A percentile compares a stretch with the other conserved stretches of the same genome.
phyloP scores from a whole-genome alignment of 2,797 vertebrate genomes.

The Benthosema pterotum region DNA sequence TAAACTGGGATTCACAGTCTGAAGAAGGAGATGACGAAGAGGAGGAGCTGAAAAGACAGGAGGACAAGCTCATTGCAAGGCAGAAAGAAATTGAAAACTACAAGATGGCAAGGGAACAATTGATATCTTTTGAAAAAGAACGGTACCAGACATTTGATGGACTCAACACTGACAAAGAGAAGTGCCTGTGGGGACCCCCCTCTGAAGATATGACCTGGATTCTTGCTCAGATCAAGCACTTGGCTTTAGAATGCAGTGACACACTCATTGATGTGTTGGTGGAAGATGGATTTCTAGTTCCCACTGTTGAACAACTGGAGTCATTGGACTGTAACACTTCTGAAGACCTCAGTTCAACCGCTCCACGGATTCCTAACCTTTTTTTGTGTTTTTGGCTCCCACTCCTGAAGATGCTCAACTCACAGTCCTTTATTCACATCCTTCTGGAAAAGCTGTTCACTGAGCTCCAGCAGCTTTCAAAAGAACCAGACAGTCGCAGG shows the following conservation, averaged over 20 bases:
- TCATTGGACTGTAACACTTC: constrained; percentile 82
- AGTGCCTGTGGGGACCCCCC: constrained; percentile 75
- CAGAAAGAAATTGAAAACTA: constrained; percentile 83
- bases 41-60: constrained; percentile 69
- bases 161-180: constrained; percentile 56
- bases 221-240: constrained; percentile 89
- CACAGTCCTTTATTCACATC: constrained; percentile 80
- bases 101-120: constrained; percentile 83
- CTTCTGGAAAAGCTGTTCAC: constrained; percentile 88
- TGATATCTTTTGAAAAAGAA: constrained; percentile 88
- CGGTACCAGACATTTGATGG: constrained; percentile 83
- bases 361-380: constrained; percentile 74
- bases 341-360: constrained; percentile 21
- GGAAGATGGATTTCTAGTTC: constrained; percentile 85
- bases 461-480: constrained; percentile 80
- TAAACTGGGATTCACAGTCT: constrained; percentile 81
- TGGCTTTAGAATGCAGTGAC: constrained; percentile 80
- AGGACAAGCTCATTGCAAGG: constrained; percentile 58
- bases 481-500: constrained; percentile 70
- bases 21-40: constrained; percentile 78
- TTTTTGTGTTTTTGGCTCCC: constrained; percentile 93
- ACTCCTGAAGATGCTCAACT: constrained; percentile 86
- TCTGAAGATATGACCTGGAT: constrained; percentile 88
- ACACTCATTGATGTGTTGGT: constrained; percentile 71
- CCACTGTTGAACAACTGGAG: constrained; percentile 86